phyloP scores from a whole-genome alignment of 2,797 vertebrate species.

The Mormyrops boulengeri region DNA sequence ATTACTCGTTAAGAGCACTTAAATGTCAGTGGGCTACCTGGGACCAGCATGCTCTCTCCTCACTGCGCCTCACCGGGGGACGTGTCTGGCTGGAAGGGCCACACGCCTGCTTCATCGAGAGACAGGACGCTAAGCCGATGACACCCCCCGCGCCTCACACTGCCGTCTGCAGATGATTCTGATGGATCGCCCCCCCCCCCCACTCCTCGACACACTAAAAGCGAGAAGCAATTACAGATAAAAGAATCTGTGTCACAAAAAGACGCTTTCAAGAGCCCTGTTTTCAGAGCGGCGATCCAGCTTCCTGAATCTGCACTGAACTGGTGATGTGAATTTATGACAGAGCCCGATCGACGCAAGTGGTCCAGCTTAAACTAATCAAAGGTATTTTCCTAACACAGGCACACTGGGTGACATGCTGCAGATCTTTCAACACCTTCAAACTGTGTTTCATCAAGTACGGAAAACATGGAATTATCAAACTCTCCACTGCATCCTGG shows the following conservation, averaged over 20 bases:
- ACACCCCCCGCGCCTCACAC: neutral
- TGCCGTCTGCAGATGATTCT: neutral
- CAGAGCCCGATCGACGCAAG: neutral
- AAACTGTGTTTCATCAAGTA: neutral
- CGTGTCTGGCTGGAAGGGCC: neutral
- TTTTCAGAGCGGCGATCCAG: neutral
- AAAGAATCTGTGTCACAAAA: neutral
- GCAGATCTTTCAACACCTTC: neutral
- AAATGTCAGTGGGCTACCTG: neutral
- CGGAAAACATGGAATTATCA: neutral
- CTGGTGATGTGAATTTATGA: neutral
- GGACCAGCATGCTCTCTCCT: neutral
- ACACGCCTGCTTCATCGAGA: neutral
- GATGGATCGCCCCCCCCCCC: neutral
- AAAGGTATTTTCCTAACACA: neutral
- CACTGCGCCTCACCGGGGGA: neutral
- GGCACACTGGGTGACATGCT: neutral
- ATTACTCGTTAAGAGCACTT: neutral
- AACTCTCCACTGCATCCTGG: neutral
- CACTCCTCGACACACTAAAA: slow-evolving; percentile 7
- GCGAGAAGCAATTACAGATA: slow-evolving; percentile 17
- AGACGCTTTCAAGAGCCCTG: neutral
- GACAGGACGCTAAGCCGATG: neutral
- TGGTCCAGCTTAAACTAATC: neutral
- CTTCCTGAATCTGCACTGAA: neutral